Evolutionary conservation across 2,888 invertebrate genomes (phyloP).

Genomic region (Caenorhabditis panamensis): DNA sequence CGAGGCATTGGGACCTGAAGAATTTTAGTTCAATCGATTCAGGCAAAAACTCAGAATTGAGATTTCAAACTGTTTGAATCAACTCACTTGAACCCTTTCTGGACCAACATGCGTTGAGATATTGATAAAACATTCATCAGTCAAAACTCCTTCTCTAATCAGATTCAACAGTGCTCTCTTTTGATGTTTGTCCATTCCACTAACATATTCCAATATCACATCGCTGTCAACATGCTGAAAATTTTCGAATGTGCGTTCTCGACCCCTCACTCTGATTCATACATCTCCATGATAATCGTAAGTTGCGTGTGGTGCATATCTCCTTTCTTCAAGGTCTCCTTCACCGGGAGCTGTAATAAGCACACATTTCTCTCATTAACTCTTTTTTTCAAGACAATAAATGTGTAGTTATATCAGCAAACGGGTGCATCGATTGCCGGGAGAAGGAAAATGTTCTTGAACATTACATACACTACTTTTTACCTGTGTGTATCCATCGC

Average conservation of each 20-base stretch:
- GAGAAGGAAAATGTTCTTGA: slow-evolving; percentile 23
- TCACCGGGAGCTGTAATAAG: slow-evolving; percentile 57
- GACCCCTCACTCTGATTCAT: background rate
- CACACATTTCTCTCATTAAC: slow-evolving; percentile 3
- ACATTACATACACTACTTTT: background rate
- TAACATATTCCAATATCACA: slow-evolving; percentile 69
- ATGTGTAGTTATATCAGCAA: slow-evolving; percentile 4
- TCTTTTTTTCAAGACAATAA: background rate
- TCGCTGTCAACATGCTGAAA: slow-evolving; percentile 61
- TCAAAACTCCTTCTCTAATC: slow-evolving; percentile 72
- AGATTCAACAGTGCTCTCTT: slow-evolving; percentile 69
- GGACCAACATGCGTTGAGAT: slow-evolving; percentile 71
- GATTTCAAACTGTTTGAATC: background rate
- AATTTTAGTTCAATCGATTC: slow-evolving; percentile 6
- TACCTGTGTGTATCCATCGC: slow-evolving; percentile 73
- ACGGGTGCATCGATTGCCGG: slow-evolving; percentile 6
- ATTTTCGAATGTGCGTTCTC: background rate
- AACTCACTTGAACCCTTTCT: slow-evolving; percentile 70
- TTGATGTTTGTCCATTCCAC: slow-evolving; percentile 69
- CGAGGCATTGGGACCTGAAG: slow-evolving; percentile 72
- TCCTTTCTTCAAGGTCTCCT: slow-evolving; percentile 52
- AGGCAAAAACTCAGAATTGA: too few relatives aligned
- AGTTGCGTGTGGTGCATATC: slow-evolving; percentile 49
- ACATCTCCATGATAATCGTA: slow-evolving; percentile 64
- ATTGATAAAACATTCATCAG: slow-evolving; percentile 75